These are phyloP conservation scores for Sebastes kiyomatsui DNA, from an alignment of 2,797 vertebrate genomes.

Conservation along the genomic window DNA sequence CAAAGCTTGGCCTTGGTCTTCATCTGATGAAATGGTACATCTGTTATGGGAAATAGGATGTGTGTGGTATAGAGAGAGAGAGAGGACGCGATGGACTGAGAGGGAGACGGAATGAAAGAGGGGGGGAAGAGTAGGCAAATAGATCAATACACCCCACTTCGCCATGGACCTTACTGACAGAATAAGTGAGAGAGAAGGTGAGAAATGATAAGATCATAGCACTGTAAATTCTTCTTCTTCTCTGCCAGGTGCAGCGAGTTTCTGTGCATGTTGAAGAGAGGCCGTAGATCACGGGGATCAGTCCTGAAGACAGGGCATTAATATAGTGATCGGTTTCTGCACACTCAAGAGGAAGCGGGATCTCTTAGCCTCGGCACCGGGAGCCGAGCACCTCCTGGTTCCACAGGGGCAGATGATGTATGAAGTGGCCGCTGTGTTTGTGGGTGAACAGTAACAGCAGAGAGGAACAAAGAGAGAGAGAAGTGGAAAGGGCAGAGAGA, in stretches of 20 bases:
- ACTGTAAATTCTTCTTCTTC: slow-evolving; percentile 36
- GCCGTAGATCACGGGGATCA: slow-evolving; percentile 20
- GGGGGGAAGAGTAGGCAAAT: slow-evolving; percentile 45
- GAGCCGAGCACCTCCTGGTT: slow-evolving; percentile 37
- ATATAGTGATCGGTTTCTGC: slow-evolving; percentile 48
- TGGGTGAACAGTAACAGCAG: slow-evolving; percentile 66
- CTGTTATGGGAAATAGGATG: slow-evolving; percentile 72
- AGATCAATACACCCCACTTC: slow-evolving; percentile 56
- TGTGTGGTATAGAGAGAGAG: slow-evolving; percentile 3
- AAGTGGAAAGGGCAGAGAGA: slow-evolving; percentile 3
- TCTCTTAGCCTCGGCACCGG: slow-evolving; percentile 26
- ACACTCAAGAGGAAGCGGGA: slow-evolving; percentile 24
- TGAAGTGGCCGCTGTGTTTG: slow-evolving; percentile 67
- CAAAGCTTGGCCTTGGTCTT: slow-evolving; percentile 72
- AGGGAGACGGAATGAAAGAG: slow-evolving; percentile 23
- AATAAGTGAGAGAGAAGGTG: slow-evolving; percentile 52
- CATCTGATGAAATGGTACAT: slow-evolving; percentile 75
- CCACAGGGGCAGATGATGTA: slow-evolving; percentile 53
- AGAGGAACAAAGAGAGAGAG: slow-evolving; percentile 12
- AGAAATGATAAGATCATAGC: slow-evolving; percentile 60
- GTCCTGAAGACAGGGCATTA: slow-evolving; percentile 24
- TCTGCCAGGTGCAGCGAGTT: not conserved
- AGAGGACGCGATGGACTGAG: not conserved
- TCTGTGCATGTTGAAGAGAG: slow-evolving; percentile 16
- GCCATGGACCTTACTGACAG: slow-evolving; percentile 31